phyloP scores from a whole-genome alignment of 2,113 vertebrate genomes.

The Haplochromis burtoni region DNA sequence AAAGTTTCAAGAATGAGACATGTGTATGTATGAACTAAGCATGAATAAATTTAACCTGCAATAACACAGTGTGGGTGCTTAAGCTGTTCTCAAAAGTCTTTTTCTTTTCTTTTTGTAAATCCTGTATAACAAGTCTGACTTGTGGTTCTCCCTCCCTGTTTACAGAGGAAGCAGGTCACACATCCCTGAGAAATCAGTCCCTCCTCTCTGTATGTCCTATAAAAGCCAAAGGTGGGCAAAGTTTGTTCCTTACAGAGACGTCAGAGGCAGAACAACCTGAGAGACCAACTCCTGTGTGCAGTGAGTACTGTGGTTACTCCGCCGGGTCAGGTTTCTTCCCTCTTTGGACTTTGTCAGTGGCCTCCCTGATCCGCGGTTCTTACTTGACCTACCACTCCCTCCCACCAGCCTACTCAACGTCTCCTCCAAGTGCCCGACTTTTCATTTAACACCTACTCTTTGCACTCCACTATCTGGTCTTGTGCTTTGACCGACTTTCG shows the following conservation, averaged over 20 bases:
- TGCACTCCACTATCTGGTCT: too few species aligned
- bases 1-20: neutral
- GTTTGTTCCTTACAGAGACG: neutral
- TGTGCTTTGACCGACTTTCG: too few species aligned
- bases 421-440: too few species aligned
- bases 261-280: neutral
- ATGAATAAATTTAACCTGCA: neutral
- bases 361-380: too few species aligned
- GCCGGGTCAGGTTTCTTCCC: too few species aligned
- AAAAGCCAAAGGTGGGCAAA: neutral
- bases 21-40: neutral
- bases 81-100: neutral
- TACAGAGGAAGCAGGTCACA: neutral
- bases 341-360: too few species aligned
- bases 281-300: neutral
- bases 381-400: too few species aligned
- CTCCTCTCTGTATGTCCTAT: neutral
- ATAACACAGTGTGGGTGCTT: rapidly evolving
- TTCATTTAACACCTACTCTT: too few species aligned
- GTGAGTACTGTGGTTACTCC: neutral
- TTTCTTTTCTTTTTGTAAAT: neutral
- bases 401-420: too few species aligned
- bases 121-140: neutral
- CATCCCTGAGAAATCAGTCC: neutral
- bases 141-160: neutral